A percentile compares a stretch with the other conserved stretches of the same genome.
These are phyloP conservation scores for Corvus cornix DNA, from an alignment of 2,113 vertebrate species.

Conservation along the genomic window DNA sequence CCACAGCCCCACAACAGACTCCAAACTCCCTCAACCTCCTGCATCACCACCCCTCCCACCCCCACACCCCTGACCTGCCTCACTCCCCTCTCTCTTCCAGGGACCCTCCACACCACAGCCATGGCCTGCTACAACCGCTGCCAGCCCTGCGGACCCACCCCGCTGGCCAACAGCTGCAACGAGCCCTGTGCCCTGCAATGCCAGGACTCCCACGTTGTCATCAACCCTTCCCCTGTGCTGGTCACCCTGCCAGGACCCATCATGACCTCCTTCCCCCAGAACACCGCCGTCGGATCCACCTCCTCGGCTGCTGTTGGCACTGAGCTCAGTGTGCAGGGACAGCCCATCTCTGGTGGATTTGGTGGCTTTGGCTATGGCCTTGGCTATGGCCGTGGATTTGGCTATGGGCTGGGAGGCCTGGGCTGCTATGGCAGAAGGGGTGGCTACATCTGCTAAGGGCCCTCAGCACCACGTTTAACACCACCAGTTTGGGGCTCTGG, in stretches of 20 bases:
- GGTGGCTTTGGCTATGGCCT: too few species aligned
- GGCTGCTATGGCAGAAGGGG: background rate
- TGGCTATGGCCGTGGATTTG: background rate
- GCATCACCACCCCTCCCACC: too few species aligned
- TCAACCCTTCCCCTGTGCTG: too few species aligned
- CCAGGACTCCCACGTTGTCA: too few species aligned
- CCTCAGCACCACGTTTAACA: background rate
- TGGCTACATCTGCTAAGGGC: background rate
- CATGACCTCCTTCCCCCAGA: too few species aligned
- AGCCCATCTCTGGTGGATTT: too few species aligned
- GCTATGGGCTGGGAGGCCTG: background rate
- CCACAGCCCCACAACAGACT: too few species aligned
- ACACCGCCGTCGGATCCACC: too few species aligned
- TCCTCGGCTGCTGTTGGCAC: too few species aligned
- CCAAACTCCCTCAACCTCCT: too few species aligned
- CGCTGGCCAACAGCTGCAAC: background rate
- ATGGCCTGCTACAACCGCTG: background rate
- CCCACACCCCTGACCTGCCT: background rate
- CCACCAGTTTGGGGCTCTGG: accelerated
- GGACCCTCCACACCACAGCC: background rate
- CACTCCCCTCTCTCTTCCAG: background rate
- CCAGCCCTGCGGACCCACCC: background rate
- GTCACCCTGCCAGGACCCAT: too few species aligned
- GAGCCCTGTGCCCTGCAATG: background rate
- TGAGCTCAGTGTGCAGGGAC: too few species aligned